Evolutionary conservation across 2,888 invertebrate species (phyloP).

Genomic region (Tinea trinotella): DNA sequence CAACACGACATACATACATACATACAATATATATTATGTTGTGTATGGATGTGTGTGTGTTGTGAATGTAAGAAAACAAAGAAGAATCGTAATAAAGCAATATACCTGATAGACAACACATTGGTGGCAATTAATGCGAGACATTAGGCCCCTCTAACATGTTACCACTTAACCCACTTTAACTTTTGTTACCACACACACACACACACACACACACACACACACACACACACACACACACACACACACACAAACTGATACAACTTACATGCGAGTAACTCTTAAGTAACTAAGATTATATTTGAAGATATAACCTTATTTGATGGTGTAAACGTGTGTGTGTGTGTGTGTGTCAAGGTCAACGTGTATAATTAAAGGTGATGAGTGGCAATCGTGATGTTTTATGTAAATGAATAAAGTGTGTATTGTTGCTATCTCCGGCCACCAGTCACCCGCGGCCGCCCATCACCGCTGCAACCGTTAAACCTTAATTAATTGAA

Average conservation of each 20-base stretch:
- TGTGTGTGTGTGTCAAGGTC: not conserved
- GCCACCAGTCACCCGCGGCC: too few relatives aligned
- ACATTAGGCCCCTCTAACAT: not conserved
- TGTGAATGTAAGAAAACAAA: not conserved
- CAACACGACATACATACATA: not conserved
- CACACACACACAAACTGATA: too few relatives aligned
- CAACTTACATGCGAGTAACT: too few relatives aligned
- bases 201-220: not conserved
- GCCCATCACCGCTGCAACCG: too few relatives aligned
- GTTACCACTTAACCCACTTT: not conserved
- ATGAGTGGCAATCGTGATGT: not conserved
- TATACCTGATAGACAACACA: not conserved
- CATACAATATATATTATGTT: not conserved
- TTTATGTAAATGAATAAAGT: not conserved
- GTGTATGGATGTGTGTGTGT: too few relatives aligned
- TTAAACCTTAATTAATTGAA: slow-evolving; percentile 11
- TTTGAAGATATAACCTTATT: too few relatives aligned
- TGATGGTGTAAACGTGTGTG: not conserved
- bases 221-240: too few relatives aligned
- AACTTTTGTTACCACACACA: not conserved
- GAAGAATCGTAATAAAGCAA: not conserved
- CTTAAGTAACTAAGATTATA: too few relatives aligned
- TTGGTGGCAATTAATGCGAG: not conserved
- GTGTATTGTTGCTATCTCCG: not conserved
- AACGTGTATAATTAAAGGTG: not conserved